Conservation (phyloP, 2,113 vertebrate genomes). For the Oxyura jamaicensis region DNA sequence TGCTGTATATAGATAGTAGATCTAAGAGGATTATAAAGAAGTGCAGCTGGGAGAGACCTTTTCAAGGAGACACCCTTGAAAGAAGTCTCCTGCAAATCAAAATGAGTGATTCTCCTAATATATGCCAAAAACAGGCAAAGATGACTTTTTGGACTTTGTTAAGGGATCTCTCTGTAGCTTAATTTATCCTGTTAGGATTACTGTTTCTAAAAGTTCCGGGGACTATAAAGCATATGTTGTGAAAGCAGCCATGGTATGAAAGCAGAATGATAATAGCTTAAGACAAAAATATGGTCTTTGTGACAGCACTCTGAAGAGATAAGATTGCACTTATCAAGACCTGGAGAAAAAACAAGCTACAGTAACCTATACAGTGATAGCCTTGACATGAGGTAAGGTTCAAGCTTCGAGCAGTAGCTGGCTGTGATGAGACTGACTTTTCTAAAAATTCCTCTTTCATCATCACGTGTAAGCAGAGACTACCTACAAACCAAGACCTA, state of each 20-base stretch:
- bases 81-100: not conserved
- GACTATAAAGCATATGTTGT: not conserved
- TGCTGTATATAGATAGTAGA: not conserved
- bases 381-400: not conserved
- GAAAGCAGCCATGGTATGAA: not conserved
- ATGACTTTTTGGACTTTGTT: not conserved
- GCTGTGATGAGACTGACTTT: constrained; percentile 39
- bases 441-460: constrained; percentile 53
- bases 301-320: not conserved
- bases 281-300: not conserved
- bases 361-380: not conserved
- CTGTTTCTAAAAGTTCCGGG: not conserved
- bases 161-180: not conserved
- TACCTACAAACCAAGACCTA: constrained; percentile 12
- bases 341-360: not conserved
- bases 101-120: not conserved
- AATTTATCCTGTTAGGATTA: not conserved
- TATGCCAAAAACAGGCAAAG: not conserved
- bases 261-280: not conserved
- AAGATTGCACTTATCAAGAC: not conserved
- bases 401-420: not conserved
- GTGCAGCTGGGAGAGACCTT: not conserved
- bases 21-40: not conserved
- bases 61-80: not conserved
- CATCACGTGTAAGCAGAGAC: not conserved